Evolutionary conservation across 2,113 vertebrate species (phyloP).

Genomic region (Motacilla tschutschensis): DNA sequence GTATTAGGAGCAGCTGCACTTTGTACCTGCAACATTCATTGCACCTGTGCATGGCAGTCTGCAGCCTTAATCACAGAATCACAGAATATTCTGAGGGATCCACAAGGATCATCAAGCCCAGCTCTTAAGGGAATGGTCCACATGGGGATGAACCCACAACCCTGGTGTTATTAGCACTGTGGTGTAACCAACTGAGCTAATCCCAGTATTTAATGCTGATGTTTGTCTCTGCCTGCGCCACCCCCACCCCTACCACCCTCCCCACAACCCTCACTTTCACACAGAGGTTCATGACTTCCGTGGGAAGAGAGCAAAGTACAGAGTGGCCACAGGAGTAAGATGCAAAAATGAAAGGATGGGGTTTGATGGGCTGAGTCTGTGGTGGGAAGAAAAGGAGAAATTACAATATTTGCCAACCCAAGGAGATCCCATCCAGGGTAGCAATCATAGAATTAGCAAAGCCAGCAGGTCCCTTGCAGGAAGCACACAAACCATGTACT

Average conservation of each 20-base stretch:
- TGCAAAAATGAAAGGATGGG: neutral
- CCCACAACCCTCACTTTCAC: neutral
- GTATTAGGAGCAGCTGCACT: neutral
- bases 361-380: neutral
- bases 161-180: neutral
- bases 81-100: neutral
- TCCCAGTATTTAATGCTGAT: neutral
- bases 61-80: neutral
- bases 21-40: neutral
- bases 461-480: neutral
- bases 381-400: neutral
- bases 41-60: neutral
- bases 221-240: neutral
- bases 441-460: neutral
- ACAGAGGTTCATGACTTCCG: neutral
- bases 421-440: neutral
- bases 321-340: neutral
- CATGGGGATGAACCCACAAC: neutral
- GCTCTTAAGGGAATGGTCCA: neutral
- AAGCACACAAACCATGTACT: neutral
- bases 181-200: neutral
- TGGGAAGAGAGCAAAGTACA: neutral
- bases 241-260: rapidly evolving
- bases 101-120: neutral
- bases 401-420: neutral